phyloP scores from a whole-genome alignment of 2,888 invertebrate genomes.

The Leucophora obtusa region DNA sequence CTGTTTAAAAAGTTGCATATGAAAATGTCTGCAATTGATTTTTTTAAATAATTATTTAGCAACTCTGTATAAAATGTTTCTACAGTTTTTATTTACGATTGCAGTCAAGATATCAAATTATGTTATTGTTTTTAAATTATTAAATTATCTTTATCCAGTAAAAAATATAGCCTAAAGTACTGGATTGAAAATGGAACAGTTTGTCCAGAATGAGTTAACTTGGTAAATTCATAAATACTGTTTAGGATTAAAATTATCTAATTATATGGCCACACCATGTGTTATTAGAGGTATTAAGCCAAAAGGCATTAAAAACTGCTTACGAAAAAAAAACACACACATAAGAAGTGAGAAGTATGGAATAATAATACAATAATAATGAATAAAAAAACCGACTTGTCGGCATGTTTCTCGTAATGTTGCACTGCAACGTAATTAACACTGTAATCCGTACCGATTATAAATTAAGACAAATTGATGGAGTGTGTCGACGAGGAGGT shows the following conservation, averaged over 20 bases:
- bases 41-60: no score
- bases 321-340: slow-evolving; percentile 39
- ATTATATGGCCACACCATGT: slow-evolving; percentile 48
- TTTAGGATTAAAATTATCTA: slow-evolving; percentile 47
- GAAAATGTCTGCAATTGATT: no score
- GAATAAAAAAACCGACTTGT: slow-evolving; percentile 57
- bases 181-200: no score
- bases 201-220: no score
- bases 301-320: slow-evolving; percentile 60
- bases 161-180: no score
- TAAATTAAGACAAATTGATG: slow-evolving; percentile 70
- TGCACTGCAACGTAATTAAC: slow-evolving; percentile 68
- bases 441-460: slow-evolving; percentile 69
- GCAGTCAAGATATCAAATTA: no score
- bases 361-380: slow-evolving; percentile 44
- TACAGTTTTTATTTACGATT: no score
- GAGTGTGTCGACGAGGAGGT: slow-evolving; percentile 66
- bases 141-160: no score
- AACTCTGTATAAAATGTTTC: no score
- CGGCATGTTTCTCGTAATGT: slow-evolving; percentile 61
- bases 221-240: slow-evolving; percentile 22
- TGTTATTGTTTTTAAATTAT: no score
- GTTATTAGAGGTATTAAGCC: slow-evolving; percentile 58
- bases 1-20: no score
- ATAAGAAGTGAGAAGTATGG: slow-evolving; percentile 50